Base-by-base conservation (phyloP, 2,797 vertebrate genomes). In the Typhlichthys subterraneus region DNA sequence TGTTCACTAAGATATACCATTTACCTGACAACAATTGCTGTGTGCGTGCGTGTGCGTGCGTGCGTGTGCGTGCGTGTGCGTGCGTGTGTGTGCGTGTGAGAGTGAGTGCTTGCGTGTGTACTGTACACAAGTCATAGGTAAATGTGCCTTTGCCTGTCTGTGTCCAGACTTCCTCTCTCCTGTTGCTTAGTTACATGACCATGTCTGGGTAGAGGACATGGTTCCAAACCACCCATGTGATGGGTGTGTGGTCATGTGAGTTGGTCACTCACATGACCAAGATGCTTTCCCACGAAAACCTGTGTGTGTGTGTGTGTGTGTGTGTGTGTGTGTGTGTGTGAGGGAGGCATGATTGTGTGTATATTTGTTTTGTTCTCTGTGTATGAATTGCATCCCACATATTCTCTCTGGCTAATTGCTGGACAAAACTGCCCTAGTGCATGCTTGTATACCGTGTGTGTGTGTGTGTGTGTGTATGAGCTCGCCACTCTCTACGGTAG, bases 221-320 rank as follows among this genome's bases (percentile, higher is more conserved):
- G 79, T 81, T 82, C 71, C 77, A 88, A 90, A 87, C 88, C 85
- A 84, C 89, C n/a, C 17, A 17, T 17, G 17, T 17, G 17, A 17
- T 17, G 17, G 17, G 17, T 17, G 17, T 17, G 17, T 17, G 17
- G 17, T 17, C 17, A 17, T 17, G 17, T 17, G 17, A 17, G 17
- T 17, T 91, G 88, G 87, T 81, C 83, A 75, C 68, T 89, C 90
- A 90, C 85, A 78, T 90, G 90, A 91, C 76, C 77, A 58, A 38
- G 8, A 42, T 50, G 57, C 76, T 77, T 82, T 79, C 65, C 59
- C 61, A 67, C 3, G 47, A 67, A 74, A 75, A 56, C 47, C 49
- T 29, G 57, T 73, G 7, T 65, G 59, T 48, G 14, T 72, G 59
- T 55, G n/a, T 23, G 19, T 52, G 59, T 52, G 19, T 61, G 17